Evolutionary conservation across 1,140 invertebrate species (phyloP).

Genomic region (Drosophila subobscura): DNA sequence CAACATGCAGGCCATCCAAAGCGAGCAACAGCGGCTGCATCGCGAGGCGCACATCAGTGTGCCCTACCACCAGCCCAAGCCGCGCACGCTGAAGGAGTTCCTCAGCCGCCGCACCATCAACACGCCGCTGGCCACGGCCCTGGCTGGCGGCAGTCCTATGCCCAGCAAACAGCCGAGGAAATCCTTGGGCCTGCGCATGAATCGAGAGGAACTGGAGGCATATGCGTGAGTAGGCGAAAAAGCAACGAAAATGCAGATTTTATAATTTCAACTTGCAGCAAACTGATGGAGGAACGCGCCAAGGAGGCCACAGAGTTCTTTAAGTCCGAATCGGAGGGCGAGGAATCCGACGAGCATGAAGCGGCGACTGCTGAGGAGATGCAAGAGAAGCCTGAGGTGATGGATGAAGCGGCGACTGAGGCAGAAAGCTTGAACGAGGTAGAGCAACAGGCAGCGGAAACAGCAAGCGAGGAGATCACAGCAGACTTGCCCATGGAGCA

Average conservation of each 20-base stretch:
- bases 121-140: constrained; percentile 68
- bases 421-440: neutral
- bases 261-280: constrained; percentile 58
- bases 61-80: constrained; percentile 90
- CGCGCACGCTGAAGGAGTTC: constrained; percentile 88
- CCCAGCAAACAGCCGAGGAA: constrained; percentile 57
- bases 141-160: constrained; percentile 70
- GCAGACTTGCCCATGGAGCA: neutral
- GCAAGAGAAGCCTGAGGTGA: constrained; percentile 39
- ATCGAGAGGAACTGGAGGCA: constrained; percentile 82
- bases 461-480: neutral
- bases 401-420: constrained; percentile 2
- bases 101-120: constrained; percentile 83
- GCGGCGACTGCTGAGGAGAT: constrained; percentile 6
- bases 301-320: constrained; percentile 85
- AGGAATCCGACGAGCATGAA: constrained; percentile 11
- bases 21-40: constrained; percentile 86
- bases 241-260: neutral
- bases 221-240: constrained; percentile 82
- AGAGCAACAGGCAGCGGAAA: neutral
- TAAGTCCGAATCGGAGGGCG: constrained; percentile 84
- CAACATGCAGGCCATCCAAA: constrained; percentile 83
- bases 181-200: constrained; percentile 83
- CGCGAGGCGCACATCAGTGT: constrained; percentile 87
- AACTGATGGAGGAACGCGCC: constrained; percentile 84